Percentiles rank a stretch among this genome's conserved stretches.
Conservation (phyloP, 2,797 vertebrate species). For the Cygnus olor region DNA sequence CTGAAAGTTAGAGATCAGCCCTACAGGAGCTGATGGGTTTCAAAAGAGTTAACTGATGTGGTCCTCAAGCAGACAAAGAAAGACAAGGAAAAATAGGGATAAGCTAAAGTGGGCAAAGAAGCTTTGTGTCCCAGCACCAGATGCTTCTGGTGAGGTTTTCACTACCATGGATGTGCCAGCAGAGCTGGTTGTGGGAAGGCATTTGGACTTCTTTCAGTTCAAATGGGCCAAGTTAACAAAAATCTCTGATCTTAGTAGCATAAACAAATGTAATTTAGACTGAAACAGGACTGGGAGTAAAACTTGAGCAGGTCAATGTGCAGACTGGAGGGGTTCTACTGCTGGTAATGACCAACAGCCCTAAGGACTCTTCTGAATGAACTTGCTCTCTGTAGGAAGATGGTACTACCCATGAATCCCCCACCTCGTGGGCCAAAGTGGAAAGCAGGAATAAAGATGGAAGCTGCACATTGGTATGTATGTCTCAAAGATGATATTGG, state of each 20-base stretch:
- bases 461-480: background rate
- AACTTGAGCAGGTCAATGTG: background rate
- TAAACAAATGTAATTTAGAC: background rate
- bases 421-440: background rate
- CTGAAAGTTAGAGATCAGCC: background rate
- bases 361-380: background rate
- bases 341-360: background rate
- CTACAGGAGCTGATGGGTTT: background rate
- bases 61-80: background rate
- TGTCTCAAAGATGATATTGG: background rate
- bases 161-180: background rate
- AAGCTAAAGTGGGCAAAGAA: background rate
- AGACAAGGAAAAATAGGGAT: background rate
- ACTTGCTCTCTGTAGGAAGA: background rate
- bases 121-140: background rate
- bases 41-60: background rate
- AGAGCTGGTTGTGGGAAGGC: background rate
- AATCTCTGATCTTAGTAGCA: background rate
- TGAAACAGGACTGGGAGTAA: background rate
- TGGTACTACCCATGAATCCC: fast-evolving
- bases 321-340: background rate
- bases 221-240: background rate
- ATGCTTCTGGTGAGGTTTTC: background rate
- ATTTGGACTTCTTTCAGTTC: background rate
- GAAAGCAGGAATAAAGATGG: background rate